These are phyloP conservation scores for Synergus gifuensis DNA, from an alignment of 2,888 invertebrate genomes.

Conservation along the genomic window DNA sequence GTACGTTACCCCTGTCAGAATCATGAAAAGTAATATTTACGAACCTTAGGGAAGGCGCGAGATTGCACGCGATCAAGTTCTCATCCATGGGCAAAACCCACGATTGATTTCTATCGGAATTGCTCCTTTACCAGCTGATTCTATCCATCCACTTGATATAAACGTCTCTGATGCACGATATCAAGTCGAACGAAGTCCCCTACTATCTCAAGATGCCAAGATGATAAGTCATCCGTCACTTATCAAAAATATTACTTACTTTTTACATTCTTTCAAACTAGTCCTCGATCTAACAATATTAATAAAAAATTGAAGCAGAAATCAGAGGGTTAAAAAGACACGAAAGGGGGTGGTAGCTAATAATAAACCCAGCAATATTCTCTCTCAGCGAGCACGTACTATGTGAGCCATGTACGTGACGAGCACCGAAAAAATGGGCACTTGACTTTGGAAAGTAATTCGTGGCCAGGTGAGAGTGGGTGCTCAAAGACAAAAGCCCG, in stretches of 20 bases:
- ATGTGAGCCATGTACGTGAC: constrained; percentile 38
- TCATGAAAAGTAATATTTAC: constrained; percentile 12
- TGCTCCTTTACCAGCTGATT: constrained; percentile 4
- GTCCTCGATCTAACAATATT: background rate
- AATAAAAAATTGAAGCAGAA: background rate
- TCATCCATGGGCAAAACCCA: background rate
- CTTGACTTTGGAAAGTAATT: constrained; percentile 43
- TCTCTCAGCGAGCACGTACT: constrained; percentile 18
- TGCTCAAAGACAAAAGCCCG: constrained; percentile 34
- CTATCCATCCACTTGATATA: constrained; percentile 6
- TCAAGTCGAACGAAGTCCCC: background rate
- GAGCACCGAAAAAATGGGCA: constrained; percentile 23
- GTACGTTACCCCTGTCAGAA: background rate
- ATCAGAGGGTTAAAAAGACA: background rate
- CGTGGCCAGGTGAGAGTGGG: constrained; percentile 38
- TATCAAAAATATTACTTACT: background rate
- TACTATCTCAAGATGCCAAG: background rate
- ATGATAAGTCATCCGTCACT: background rate
- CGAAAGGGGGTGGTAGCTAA: background rate
- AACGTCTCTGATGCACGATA: background rate
- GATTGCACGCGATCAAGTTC: background rate
- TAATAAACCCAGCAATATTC: constrained; percentile 7
- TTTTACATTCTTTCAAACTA: no score
- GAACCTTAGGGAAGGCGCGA: background rate
- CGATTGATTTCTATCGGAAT: constrained; percentile 5